phyloP scores from a whole-genome alignment of 2,113 vertebrate genomes.

The Cygnus buccinator region DNA sequence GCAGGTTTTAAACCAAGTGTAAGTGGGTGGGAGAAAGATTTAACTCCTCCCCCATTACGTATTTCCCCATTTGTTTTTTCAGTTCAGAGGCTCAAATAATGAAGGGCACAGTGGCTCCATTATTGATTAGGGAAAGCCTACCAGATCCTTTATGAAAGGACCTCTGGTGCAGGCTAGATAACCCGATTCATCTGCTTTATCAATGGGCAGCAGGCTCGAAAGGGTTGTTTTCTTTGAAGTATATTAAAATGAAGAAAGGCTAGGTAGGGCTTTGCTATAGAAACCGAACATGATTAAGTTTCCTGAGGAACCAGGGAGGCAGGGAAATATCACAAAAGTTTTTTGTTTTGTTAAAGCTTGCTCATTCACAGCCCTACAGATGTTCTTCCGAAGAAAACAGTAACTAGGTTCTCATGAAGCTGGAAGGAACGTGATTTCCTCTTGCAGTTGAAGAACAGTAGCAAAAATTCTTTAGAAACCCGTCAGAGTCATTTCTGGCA shows the following conservation, averaged over 20 bases:
- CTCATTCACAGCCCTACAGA: constrained; percentile 43
- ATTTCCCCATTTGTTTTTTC: background rate
- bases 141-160: constrained; percentile 2
- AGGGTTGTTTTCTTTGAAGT: constrained; percentile 7
- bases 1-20: constrained; percentile 25
- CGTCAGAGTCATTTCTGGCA: background rate
- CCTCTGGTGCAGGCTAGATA: background rate
- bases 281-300: background rate
- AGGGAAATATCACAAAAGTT: background rate
- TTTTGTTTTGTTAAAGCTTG: background rate
- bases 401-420: constrained; percentile 36
- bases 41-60: background rate
- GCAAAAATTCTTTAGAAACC: constrained; percentile 37
- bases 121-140: background rate
- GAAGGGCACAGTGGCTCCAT: background rate
- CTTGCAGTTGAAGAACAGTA: constrained; percentile 47
- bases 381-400: constrained; percentile 28
- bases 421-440: constrained; percentile 40
- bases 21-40: constrained; percentile 44
- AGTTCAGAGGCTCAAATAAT: background rate
- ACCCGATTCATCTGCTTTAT: background rate
- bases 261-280: constrained; percentile 51
- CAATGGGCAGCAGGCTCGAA: background rate
- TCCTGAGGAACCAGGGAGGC: background rate
- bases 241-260: constrained; percentile 64